Conservation (phyloP, 2,888 invertebrate species). For the Callyntrura guangdongensis region DNA sequence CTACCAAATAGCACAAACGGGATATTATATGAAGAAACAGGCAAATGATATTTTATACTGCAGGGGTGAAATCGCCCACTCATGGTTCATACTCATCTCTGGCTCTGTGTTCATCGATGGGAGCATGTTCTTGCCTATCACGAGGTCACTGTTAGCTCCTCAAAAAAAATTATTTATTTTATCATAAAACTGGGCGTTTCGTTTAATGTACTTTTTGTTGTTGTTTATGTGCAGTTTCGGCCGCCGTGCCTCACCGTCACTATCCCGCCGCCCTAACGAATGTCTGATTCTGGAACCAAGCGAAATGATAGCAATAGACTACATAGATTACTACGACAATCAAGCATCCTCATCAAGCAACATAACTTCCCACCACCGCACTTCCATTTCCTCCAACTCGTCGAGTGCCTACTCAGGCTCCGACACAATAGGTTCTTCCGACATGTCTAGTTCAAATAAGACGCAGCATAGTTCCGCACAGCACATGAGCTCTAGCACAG, state of each 20-base stretch:
- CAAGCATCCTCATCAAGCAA: slow-evolving; percentile 27
- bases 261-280: slow-evolving; percentile 91
- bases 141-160: too few relatives aligned
- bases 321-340: slow-evolving; percentile 78
- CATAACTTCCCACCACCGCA: slow-evolving; percentile 87
- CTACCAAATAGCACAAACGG: slow-evolving; percentile 69
- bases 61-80: slow-evolving; percentile 92
- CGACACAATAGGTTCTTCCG: slow-evolving; percentile 80
- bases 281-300: slow-evolving; percentile 94
- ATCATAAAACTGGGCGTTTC: background rate
- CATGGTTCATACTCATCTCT: slow-evolving; percentile 93
- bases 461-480: slow-evolving; percentile 78
- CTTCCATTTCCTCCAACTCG: slow-evolving; percentile 96
- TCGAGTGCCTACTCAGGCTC: slow-evolving; percentile 95
- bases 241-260: slow-evolving; percentile 91
- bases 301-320: slow-evolving; percentile 90
- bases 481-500: slow-evolving; percentile 86
- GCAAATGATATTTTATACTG: slow-evolving; percentile 87
- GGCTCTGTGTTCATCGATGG: slow-evolving; percentile 95
- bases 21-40: slow-evolving; percentile 77
- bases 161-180: too few relatives aligned
- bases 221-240: slow-evolving; percentile 89
- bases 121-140: slow-evolving; percentile 93
- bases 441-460: slow-evolving; percentile 80
- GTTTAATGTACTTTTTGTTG: background rate